Base-by-base conservation (phyloP, 2,113 vertebrate species). In the Etheostoma spectabile region DNA sequence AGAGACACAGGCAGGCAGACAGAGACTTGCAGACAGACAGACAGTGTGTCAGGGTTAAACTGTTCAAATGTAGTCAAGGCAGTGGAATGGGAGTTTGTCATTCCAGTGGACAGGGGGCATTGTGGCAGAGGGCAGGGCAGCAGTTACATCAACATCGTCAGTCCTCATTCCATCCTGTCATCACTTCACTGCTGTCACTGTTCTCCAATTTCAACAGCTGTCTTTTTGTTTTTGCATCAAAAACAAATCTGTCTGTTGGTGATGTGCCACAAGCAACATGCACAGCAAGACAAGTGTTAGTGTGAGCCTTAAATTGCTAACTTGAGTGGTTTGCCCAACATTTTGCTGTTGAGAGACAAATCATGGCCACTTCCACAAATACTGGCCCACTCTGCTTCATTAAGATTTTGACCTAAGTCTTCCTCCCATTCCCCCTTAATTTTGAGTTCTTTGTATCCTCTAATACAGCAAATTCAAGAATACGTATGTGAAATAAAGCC, bases 61-160 rank as follows among this genome's bases (percentile, higher is more conserved):
- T 6, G 14, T 64, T 3, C 18, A 24, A 30, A 19, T 33, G 52
- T 65, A 76, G 57, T 12, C 33, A 57, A 22, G 33, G 59, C 63
- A 74, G 11, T 72, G 55, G 62, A 76, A 62, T 67, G 14, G 12
- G 62, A 62, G 57, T 71, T 55, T 62, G 67, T 80, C 42, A 75
- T 81, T 71, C 51, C 77, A 24, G n/a, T 42, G 59, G 56, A 66
- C 55, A 59, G 53, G 46, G 59, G 59, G 21, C 33, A 75, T 27
- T 71, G 66, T 70, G 64, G 46, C 64, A 48, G 71, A 79, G 65
- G 64, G 45, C 57, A 84, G 55, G 27, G 38, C 10, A 48, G 71
- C 33, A 62, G 21, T 63, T 30, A 82, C 30, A 68, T 51, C 35
- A 69, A 48, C 65, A 65, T 77, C 63, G 35, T 38, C 52, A 27